Base-by-base conservation (phyloP, 1,140 invertebrate species). In the Elymnias hypermnestra region DNA sequence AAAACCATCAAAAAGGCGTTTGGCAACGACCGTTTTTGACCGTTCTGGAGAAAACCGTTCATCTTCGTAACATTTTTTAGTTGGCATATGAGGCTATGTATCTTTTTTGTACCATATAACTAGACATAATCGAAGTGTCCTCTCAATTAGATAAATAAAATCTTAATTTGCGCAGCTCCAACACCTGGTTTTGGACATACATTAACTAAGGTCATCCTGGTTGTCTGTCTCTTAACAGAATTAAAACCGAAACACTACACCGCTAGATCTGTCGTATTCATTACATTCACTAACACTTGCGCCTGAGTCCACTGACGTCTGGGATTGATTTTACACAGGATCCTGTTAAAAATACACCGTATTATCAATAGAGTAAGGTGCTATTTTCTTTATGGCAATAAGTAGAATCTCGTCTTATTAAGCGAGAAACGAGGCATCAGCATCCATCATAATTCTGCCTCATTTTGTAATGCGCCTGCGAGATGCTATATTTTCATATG, bases 381-480 rank as follows among this genome's bases (percentile, higher is more conserved):
- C 40, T 47, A 33, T 55, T 41, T 68, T 5, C 9, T 31, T 38
- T 43, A 26, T 21, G 9, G 5, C 5, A 10, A 6, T 47, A 45
- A 42, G 44, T 53, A 64, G 62, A 73, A 67, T 73, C 66, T 62
- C 50, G 63, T 75, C 70, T 81, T 77, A 79, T 81, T 81, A 77
- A 77, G 69, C 70, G 65, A 61, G 68, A 66, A 76, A 78, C 73
- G 63, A 72, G 66, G 62, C 72, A 81, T 78, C 74, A 83, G 63
- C 75, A 83, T 83, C 76, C 72, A 83, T 83, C 76, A 83, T 79
- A 81, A 83, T 81, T 83, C 70, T 72, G 69, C 72, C 67, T 83
- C 76, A 81, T 83, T 81, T 74, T 78, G 71, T 78, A 81, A 78
- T 74, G 70, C 72, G 65, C 64, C 62, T 58, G 64, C 51, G 48